Evolutionary conservation across 2,888 invertebrate species (phyloP).

Genomic region (Pristionchus maxplancki): DNA sequence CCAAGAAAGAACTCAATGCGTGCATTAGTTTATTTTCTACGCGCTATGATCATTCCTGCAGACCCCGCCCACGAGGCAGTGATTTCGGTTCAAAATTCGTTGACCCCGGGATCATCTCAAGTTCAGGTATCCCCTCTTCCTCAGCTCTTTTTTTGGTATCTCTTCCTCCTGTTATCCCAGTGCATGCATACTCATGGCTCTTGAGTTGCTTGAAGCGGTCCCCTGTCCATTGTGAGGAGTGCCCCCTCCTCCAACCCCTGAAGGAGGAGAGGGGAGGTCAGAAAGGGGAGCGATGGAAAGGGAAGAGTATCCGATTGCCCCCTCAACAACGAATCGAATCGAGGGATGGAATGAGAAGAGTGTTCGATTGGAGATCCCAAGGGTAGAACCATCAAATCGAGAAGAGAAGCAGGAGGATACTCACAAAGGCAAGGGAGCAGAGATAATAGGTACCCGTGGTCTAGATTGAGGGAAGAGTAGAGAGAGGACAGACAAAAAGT

Average conservation of each 20-base stretch:
- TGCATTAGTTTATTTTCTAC: too few species aligned
- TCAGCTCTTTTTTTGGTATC: not conserved
- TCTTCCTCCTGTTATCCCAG: not conserved
- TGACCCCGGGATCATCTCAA: not conserved
- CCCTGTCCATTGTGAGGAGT: not conserved
- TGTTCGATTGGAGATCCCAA: not conserved
- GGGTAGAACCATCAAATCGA: not conserved
- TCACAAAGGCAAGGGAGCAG: not conserved
- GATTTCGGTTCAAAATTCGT: not conserved
- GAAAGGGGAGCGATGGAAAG: not conserved
- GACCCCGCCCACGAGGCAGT: too few species aligned
- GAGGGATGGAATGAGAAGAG: constrained; percentile 2
- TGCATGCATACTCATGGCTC: constrained; percentile 24
- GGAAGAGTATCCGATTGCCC: constrained; percentile 8
- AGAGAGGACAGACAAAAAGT: not conserved
- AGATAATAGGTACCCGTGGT: constrained; percentile 16
- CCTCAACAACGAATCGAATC: not conserved
- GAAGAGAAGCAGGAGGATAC: not conserved
- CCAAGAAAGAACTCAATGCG: too few species aligned
- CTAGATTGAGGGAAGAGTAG: constrained; percentile 26
- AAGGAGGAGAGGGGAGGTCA: not conserved
- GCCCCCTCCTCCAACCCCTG: constrained; percentile 22
- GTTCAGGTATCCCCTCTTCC: not conserved
- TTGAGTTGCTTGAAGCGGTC: not conserved
- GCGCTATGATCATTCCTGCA: too few species aligned